These are phyloP conservation scores for Calycopis cecrops DNA, from an alignment of 1,140 invertebrate species.

Conservation along the genomic window DNA sequence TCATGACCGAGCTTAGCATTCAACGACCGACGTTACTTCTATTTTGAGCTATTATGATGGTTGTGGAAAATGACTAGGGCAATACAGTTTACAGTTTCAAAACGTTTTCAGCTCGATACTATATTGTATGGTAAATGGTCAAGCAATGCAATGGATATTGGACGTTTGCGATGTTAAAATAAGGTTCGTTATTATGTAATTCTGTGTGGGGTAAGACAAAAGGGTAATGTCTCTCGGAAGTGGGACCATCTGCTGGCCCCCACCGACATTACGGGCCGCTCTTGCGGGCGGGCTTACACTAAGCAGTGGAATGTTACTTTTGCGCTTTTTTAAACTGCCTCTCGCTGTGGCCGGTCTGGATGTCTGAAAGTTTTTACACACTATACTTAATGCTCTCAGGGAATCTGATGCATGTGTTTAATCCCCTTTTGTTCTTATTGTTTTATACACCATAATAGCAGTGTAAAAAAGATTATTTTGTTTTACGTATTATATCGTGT, in stretches of 20 bases:
- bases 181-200: constrained; percentile 21
- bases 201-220: constrained; percentile 38
- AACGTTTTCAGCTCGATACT: constrained; percentile 52
- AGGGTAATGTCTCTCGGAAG: constrained; percentile 48
- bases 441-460: not conserved
- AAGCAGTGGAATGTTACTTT: constrained; percentile 18
- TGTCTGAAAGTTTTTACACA: not conserved
- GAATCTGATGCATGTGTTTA: constrained; percentile 11
- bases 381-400: constrained; percentile 6
- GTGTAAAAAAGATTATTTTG: too few species aligned
- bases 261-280: constrained; percentile 43
- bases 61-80: constrained; percentile 28
- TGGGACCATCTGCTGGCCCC: constrained; percentile 48
- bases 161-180: constrained; percentile 14
- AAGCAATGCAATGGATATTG: constrained; percentile 7
- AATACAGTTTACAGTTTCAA: constrained; percentile 46
- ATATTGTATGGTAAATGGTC: constrained; percentile 41
- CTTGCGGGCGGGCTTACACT: constrained; percentile 30
- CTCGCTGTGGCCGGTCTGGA: not conserved
- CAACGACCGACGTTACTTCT: constrained; percentile 12
- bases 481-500: too few species aligned
- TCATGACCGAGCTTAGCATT: constrained; percentile 24
- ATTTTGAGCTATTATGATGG: constrained; percentile 22
- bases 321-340: constrained; percentile 8
- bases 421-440: constrained; percentile 1